Percentiles rank a stretch among this genome's conserved stretches.
phyloP scores from a whole-genome alignment of 2,113 vertebrate genomes.

The Hylia prasina region DNA sequence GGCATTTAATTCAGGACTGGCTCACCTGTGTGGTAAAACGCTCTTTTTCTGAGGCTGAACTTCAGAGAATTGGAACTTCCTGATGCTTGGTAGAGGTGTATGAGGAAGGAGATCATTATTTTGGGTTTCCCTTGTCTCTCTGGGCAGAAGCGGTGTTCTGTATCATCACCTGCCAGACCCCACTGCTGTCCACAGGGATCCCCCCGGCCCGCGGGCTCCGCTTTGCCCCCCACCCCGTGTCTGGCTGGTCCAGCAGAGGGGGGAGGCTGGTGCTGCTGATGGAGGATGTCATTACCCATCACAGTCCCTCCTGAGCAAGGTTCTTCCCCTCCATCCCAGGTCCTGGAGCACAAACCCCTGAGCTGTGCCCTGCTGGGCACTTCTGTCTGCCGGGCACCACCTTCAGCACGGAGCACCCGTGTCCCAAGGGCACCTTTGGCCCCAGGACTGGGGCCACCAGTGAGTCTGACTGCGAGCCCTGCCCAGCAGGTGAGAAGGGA shows the following conservation, averaged over 20 bases:
- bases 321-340: conserved; percentile 30
- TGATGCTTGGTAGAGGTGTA: no score
- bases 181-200: background rate
- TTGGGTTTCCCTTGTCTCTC: background rate
- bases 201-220: conserved; percentile 53
- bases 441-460: conserved; percentile 67
- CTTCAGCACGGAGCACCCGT: conserved; percentile 74
- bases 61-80: background rate
- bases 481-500: conserved; percentile 78
- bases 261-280: background rate
- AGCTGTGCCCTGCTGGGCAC: conserved; percentile 75
- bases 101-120: background rate
- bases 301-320: background rate
- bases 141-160: background rate
- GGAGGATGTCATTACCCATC: background rate
- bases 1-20: background rate
- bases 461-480: conserved; percentile 76
- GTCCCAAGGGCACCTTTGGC: conserved; percentile 82
- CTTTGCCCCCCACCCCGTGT: conserved; percentile 59
- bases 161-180: conserved; percentile 26
- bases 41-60: background rate
- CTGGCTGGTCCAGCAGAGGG: background rate
- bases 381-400: conserved; percentile 79
- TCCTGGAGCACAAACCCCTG: conserved; percentile 56
- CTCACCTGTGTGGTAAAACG: background rate